Evolutionary conservation across 2,797 vertebrate genomes (phyloP).

Genomic region (Chelidonichthys spinosus): DNA sequence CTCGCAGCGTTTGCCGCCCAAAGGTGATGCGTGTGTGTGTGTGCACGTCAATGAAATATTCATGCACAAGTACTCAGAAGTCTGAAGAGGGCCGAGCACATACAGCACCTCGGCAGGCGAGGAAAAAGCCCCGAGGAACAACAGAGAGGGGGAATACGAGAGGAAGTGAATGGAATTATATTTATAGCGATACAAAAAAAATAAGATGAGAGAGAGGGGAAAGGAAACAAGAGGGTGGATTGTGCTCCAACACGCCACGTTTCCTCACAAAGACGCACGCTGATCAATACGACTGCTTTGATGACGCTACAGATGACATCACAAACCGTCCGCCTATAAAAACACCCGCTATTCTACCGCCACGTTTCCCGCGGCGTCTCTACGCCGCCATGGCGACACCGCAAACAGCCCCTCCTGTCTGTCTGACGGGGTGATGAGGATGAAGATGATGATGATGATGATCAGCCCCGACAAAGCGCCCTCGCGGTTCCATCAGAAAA

Average conservation of each 20-base stretch:
- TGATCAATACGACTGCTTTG: conserved; percentile 42
- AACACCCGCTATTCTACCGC: background rate
- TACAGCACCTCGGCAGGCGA: conserved; percentile 66
- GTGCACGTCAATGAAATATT: conserved; percentile 75
- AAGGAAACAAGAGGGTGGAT: conserved; percentile 2
- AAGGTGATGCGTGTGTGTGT: conserved; percentile 16
- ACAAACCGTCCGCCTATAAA: conserved; percentile 18
- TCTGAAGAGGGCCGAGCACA: conserved; percentile 69
- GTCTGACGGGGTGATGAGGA: conserved; percentile 10
- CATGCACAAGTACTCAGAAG: conserved; percentile 75
- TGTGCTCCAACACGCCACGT: conserved; percentile 4
- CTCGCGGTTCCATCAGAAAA: background rate
- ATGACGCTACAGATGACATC: conserved; percentile 1
- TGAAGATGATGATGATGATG: conserved; percentile 16
- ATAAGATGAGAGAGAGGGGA: conserved; percentile 24
- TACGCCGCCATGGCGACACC: conserved; percentile 26
- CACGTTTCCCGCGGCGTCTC: conserved; percentile 5
- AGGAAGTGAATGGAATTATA: conserved; percentile 50
- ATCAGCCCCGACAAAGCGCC: no score
- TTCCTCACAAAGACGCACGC: conserved; percentile 2
- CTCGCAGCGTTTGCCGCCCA: no score
- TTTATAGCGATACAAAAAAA: conserved; percentile 44
- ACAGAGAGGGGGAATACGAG: conserved; percentile 45
- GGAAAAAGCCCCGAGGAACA: conserved; percentile 57
- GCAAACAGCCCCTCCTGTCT: conserved; percentile 49